Percentiles rank a stretch among this genome's conserved stretches.
Conservation (phyloP, 2,888 invertebrate genomes). For the Galerucella calmariensis region DNA sequence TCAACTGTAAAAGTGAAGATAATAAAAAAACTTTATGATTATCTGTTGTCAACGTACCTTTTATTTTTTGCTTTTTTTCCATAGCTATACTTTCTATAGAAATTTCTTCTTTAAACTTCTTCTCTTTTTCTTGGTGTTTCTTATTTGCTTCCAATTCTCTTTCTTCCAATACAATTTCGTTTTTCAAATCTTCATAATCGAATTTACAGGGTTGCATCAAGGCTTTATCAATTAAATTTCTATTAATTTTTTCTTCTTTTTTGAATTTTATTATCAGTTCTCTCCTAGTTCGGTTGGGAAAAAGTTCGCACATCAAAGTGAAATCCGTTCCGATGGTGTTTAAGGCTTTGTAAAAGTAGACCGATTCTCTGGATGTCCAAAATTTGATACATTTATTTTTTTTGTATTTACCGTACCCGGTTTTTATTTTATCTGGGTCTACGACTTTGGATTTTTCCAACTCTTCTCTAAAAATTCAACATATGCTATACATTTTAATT, state of each 20-base stretch:
- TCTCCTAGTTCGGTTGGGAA: conserved; percentile 79
- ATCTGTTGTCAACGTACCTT: conserved; percentile 26
- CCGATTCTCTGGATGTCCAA: conserved; percentile 83
- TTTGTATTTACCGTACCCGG: conserved; percentile 73
- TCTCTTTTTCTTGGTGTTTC: conserved; percentile 46
- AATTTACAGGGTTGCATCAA: conserved; percentile 76
- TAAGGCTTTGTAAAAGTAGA: conserved; percentile 91
- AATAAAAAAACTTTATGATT: neutral
- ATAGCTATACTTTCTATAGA: conserved; percentile 27
- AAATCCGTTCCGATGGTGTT: conserved; percentile 94
- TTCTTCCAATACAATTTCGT: conserved; percentile 68
- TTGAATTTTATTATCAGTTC: conserved; percentile 94
- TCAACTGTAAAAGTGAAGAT: neutral
- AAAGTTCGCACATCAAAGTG: conserved; percentile 85
- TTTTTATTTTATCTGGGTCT: conserved; percentile 68
- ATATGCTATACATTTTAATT: neutral
- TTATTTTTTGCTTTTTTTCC: conserved; percentile 36
- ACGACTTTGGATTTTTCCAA: conserved; percentile 75
- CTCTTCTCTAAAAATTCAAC: conserved; percentile 63
- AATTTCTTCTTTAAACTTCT: conserved; percentile 38
- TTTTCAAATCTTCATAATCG: conserved; percentile 72
- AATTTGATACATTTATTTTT: conserved; percentile 76
- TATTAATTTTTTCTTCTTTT: conserved; percentile 85
- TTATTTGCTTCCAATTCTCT: conserved; percentile 59
- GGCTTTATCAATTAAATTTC: conserved; percentile 79